phyloP scores from a whole-genome alignment of 2,888 invertebrate genomes.

The Tenthredo distinguenda region DNA sequence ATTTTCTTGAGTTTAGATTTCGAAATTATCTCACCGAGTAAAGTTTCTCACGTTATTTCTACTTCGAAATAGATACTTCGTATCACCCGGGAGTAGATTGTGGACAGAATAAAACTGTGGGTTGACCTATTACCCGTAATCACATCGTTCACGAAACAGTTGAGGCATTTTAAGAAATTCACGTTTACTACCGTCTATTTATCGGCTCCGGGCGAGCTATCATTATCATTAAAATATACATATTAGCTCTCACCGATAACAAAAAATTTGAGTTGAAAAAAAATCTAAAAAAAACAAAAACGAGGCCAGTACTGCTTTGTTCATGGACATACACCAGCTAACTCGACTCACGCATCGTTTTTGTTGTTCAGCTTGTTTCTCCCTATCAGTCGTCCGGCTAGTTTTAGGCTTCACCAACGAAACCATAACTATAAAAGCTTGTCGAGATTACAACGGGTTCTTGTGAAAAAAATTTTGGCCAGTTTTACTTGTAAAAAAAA shows the following conservation, averaged over 20 bases:
- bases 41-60: constrained; percentile 36
- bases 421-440: background rate
- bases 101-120: constrained; percentile 34
- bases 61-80: constrained; percentile 17
- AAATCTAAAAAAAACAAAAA: background rate
- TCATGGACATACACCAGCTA: constrained; percentile 40
- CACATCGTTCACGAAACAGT: constrained; percentile 49
- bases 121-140: constrained; percentile 45
- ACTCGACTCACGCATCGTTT: constrained; percentile 46
- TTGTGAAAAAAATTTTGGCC: background rate
- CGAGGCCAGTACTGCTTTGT: constrained; percentile 44
- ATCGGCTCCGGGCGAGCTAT: constrained; percentile 51
- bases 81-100: background rate
- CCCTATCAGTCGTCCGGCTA: constrained; percentile 32
- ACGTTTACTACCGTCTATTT: constrained; percentile 32
- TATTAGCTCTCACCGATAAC: constrained; percentile 58
- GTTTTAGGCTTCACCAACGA: constrained; percentile 29
- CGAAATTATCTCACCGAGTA: background rate
- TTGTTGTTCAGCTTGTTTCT: constrained; percentile 22
- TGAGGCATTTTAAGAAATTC: constrained; percentile 35
- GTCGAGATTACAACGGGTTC: constrained; percentile 23
- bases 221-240: constrained; percentile 55
- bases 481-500: background rate
- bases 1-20: background rate
- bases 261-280: constrained; percentile 49